These are phyloP conservation scores for Trichopria drosophilae DNA, from an alignment of 2,888 invertebrate genomes.

Conservation along the genomic window DNA sequence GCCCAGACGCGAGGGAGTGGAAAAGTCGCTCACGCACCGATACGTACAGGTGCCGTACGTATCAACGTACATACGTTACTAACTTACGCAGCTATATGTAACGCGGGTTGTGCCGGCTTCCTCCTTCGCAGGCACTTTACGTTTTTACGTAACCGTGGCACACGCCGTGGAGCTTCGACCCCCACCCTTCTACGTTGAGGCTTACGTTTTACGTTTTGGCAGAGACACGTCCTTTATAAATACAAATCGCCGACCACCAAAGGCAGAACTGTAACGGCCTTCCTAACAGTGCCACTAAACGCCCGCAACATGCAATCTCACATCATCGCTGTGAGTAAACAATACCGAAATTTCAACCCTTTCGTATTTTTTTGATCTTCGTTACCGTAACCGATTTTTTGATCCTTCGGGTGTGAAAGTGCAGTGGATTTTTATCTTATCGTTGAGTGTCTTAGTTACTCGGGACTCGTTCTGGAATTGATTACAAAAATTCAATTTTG, in stretches of 20 bases:
- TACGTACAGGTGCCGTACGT: too few species aligned
- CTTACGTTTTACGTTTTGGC: constrained; percentile 49
- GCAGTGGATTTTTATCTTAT: too few species aligned
- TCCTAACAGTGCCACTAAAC: constrained; percentile 40
- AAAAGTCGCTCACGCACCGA: background rate
- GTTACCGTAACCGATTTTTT: too few species aligned
- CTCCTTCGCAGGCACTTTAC: constrained; percentile 44
- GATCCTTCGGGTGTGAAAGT: too few species aligned
- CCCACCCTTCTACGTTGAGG: constrained; percentile 42
- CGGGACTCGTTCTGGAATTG: too few species aligned
- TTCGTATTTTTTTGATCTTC: constrained; percentile 1
- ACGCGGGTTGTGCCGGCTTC: constrained; percentile 45
- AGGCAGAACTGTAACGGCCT: constrained; percentile 52
- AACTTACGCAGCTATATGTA: constrained; percentile 39
- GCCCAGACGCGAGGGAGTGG: constrained; percentile 18
- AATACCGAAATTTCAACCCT: background rate
- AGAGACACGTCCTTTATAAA: constrained; percentile 55
- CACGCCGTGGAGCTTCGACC: too few species aligned
- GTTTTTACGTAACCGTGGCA: constrained; percentile 49
- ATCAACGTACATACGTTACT: too few species aligned
- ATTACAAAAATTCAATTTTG: too few species aligned
- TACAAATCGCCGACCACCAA: constrained; percentile 47
- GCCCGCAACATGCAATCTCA: constrained; percentile 48
- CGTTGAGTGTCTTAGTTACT: too few species aligned
- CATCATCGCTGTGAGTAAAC: constrained; percentile 50